Evolutionary conservation across 2,888 invertebrate genomes (phyloP), one percentile per base, ranked within the genome.

Genomic region (Diaphora mendica): DNA sequence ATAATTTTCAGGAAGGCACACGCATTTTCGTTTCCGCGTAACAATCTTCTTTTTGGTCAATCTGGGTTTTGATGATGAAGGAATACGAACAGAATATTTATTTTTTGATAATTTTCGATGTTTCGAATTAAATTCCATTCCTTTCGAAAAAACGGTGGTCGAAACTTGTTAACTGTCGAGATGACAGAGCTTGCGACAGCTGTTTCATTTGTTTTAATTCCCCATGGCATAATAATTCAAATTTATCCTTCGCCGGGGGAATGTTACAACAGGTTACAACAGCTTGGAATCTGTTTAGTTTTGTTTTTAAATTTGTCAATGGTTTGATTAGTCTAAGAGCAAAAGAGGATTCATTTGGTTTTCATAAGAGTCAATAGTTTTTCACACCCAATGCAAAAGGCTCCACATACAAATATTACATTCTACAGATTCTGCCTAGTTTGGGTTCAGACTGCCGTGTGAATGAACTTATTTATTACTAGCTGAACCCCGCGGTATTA

Each of bases 1-100:
- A 88, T 96, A 95, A 91, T 96, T 95, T 91, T 96, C 96, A 81
- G 97, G 96, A 78, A 96, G 93, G 90, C 97, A 97, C 85, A 96
- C 96, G 92, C 97, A 97, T 94, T 96, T 96, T 86, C 96, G 91
- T 91, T 93, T 95, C 81, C 94, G 91, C 79, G 92, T 90, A 77
- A 94, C 90, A 79, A 89, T 92, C 90, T 93, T 94, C 89, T 92
- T 95, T 91, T 94, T 95, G 84, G 89, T 87, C 84, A 93, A 88
- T 85, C 95, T 93, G 83, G 93, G 89, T 89, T 94, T 94, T 87
- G 92, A 90, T 84, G 93, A 89, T 90, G 92, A 87, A 87, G 93
- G 89, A 87, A 90, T 91, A 94, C 95, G 95, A 91, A 92, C 90
- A 89, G 93, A 95, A 94, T 94, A 95, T 95, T 95, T 95, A 89